Evolutionary conservation across 2,113 vertebrate genomes (phyloP), one percentile per base, ranked within the genome.

Genomic region (Alligator sinensis): DNA sequence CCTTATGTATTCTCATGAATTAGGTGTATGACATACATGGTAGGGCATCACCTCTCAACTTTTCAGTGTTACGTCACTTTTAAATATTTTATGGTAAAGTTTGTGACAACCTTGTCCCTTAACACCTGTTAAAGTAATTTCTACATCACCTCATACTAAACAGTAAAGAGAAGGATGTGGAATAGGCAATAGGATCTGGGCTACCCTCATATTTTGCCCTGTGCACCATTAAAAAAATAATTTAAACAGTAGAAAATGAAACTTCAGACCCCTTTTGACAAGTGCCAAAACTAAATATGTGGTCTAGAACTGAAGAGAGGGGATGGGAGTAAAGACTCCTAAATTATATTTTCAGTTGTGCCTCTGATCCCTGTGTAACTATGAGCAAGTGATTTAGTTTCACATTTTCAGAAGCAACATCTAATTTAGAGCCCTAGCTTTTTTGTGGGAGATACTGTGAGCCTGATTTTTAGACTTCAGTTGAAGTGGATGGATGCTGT

Each of bases 251-350:
- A 28, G 12, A 11, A 5, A 19, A 16, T 68, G 30, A 68, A 68
- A 68, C 66, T 68, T 68, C 0, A 0, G 72, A 76, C 5, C 9
- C 9, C 2, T 60, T 0, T 0, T 83, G 78, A 63, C 57, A 88
- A 25, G 57, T 78, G 21, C 19, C 55, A 81, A n/a, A 92, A 75
- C 75, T 63, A 25, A 28, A 38, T 15, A 19, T 22, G 74, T 1
- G 2, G 27, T 55, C 9, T 66, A 47, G 68, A 57, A 82, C 68
- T 28, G 28, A 90, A 78, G 34, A 61, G 28, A 82, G 30, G 61
- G 28, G 58, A 82, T 80, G 62, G 77, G 38, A 9, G 61, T 82
- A 4, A 30, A 68, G n/a, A 68, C 12, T 22, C 76, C 72, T 87
- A 4, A 1, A 4, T 58, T 77, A 57, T 24, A 38, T 47, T 87